These are phyloP conservation scores for Xiphorhynchus erythropygius DNA, from an alignment of 2,797 vertebrate species.

Conservation along the genomic window DNA sequence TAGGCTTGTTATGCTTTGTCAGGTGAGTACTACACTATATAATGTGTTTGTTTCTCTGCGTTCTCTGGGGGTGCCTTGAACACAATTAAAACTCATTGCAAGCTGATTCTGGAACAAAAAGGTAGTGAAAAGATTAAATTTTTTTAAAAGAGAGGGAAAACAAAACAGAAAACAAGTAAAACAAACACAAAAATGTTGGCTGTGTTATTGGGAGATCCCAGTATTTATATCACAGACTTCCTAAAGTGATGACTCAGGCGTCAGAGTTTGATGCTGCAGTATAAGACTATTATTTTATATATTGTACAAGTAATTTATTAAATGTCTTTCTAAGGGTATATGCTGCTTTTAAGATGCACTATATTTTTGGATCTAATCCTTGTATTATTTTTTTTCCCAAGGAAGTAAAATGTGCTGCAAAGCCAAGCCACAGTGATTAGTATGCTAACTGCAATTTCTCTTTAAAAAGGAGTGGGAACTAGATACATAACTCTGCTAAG, in stretches of 20 bases:
- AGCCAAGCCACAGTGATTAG: constrained; percentile 68
- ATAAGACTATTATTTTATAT: constrained; percentile 76
- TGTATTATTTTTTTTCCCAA: constrained; percentile 74
- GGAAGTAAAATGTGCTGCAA: constrained; percentile 72
- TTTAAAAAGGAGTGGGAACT: constrained; percentile 64
- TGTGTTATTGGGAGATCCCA: constrained; percentile 60
- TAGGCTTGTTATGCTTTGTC: constrained; percentile 68
- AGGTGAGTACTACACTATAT: constrained; percentile 73
- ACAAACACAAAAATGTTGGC: constrained; percentile 53
- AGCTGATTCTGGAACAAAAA: constrained; percentile 82
- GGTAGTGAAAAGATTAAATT: background rate
- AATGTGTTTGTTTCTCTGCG: constrained; percentile 80
- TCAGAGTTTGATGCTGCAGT: constrained; percentile 79
- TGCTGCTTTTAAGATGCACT: constrained; percentile 83
- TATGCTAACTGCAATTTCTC: constrained; percentile 67
- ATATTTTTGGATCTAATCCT: constrained; percentile 80
- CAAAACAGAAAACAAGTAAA: constrained; percentile 20
- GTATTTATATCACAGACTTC: constrained; percentile 70
- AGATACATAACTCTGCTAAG: constrained; percentile 25
- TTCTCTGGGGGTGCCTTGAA: constrained; percentile 88
- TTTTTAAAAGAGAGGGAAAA: background rate
- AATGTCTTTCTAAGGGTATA: constrained; percentile 79
- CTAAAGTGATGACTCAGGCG: constrained; percentile 74
- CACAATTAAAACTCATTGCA: constrained; percentile 72
- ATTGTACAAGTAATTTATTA: constrained; percentile 81